Conservation (phyloP, 92 coral and sea anemone species). For the Parazoanthus atlanticus region DNA sequence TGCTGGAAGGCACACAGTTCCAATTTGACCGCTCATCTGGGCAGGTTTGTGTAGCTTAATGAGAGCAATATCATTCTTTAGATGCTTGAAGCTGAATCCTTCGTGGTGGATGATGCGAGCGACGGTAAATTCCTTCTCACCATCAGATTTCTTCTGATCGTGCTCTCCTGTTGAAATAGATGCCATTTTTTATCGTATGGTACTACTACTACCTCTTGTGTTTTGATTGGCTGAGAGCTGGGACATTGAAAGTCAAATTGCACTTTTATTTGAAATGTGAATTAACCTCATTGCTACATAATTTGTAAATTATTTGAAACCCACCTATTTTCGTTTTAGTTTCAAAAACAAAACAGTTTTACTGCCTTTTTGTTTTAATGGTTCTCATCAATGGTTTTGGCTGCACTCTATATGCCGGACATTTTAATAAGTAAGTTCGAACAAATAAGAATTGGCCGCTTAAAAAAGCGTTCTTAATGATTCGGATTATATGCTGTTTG, state of each 20-base stretch:
- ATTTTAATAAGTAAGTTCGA: no score
- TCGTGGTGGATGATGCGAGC: conserved; percentile 36
- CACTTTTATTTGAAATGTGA: not conserved
- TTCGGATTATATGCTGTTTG: not conserved
- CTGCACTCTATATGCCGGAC: no score
- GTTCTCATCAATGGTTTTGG: no score
- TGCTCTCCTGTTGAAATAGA: conserved; percentile 18
- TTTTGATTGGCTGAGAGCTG: not conserved
- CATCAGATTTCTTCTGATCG: conserved; percentile 31
- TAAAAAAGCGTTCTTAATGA: not conserved
- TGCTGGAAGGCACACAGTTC: conserved; percentile 36
- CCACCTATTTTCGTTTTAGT: no score
- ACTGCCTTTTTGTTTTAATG: no score
- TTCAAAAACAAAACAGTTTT: no score
- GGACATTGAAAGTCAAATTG: no score
- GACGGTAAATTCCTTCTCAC: conserved; percentile 32
- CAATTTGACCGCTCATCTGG: not conserved
- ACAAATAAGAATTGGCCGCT: not conserved
- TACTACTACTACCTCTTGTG: not conserved
- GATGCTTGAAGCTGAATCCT: conserved; percentile 28
- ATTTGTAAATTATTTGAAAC: not conserved
- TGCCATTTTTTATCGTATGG: not conserved
- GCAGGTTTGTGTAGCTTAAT: conserved; percentile 35
- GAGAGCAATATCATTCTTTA: conserved; percentile 34
- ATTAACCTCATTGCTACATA: not conserved